Evolutionary conservation across 2,113 vertebrate species (phyloP).

Genomic region (Lophius piscatorius): DNA sequence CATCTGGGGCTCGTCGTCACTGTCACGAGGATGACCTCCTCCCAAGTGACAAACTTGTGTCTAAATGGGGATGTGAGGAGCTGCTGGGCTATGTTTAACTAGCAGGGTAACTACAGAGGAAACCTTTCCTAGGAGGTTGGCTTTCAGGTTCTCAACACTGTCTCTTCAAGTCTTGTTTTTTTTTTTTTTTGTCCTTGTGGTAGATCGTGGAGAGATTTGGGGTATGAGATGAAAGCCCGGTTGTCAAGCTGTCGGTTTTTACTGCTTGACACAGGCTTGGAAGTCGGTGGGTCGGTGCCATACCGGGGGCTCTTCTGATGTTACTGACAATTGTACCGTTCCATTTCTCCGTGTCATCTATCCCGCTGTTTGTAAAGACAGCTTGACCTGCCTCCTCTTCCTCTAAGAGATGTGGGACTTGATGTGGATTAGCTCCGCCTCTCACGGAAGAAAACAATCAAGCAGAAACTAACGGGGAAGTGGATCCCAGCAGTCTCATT

Average conservation of each 20-base stretch:
- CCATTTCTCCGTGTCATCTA: conserved; percentile 54
- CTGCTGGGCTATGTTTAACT: conserved; percentile 76
- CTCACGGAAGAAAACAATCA: conserved; percentile 5
- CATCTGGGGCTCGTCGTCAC: conserved; percentile 67
- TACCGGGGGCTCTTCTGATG: conserved; percentile 55
- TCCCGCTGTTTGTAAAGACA: conserved; percentile 64
- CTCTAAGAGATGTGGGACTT: conserved; percentile 34
- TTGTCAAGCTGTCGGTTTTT: conserved; percentile 68
- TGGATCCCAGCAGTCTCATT: conserved; percentile 8
- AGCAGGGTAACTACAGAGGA: conserved; percentile 66
- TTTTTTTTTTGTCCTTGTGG: conserved; percentile 13
- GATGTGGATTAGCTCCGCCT: conserved; percentile 34
- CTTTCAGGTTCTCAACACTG: conserved; percentile 47
- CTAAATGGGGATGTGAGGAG: conserved; percentile 76
- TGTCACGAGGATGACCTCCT: conserved; percentile 73
- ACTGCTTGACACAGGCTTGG: conserved; percentile 67
- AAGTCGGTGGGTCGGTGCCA: conserved; percentile 67
- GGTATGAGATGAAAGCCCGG: conserved; percentile 56
- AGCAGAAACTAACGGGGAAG: conserved; percentile 5
- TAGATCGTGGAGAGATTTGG: conserved; percentile 59
- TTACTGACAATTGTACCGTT: conserved; percentile 67
- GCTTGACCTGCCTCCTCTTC: conserved; percentile 47
- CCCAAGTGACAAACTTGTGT: conserved; percentile 67
- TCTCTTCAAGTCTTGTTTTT: conserved; percentile 49
- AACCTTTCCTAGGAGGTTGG: conserved; percentile 50